Evolutionary conservation across 2,888 invertebrate species (phyloP).

Genomic region (Rotaria macrura): DNA sequence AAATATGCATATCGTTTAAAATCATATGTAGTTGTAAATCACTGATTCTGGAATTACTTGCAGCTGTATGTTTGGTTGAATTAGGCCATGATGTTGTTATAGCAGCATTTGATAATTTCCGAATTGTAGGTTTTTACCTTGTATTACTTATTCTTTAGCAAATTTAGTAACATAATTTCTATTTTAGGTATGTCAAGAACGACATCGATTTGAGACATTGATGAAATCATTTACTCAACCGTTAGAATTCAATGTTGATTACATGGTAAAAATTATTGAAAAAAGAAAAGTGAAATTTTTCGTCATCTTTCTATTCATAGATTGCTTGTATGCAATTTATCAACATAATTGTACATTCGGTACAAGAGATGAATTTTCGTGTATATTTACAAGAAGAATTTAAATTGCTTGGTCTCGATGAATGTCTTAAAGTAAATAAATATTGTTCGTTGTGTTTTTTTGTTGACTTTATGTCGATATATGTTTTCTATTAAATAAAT

Average conservation of each 20-base stretch:
- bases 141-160: slow-evolving; percentile 46
- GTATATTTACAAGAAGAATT: slow-evolving; percentile 99
- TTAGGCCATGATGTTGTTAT: slow-evolving; percentile 97
- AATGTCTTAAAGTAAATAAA: slow-evolving; percentile 67
- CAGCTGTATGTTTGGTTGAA: slow-evolving; percentile 93
- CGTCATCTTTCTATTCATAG: not conserved
- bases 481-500: slow-evolving; percentile 36
- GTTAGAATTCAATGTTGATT: slow-evolving; percentile 54
- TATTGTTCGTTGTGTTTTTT: not conserved
- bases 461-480: slow-evolving; percentile 46
- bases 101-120: slow-evolving; percentile 88
- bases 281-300: not conserved
- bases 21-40: slow-evolving; percentile 68
- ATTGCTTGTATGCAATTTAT: slow-evolving; percentile 97
- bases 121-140: not conserved
- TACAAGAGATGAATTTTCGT: slow-evolving; percentile 96
- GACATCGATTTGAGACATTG: slow-evolving; percentile 79
- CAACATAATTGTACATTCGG: slow-evolving; percentile 96
- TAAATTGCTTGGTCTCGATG: slow-evolving; percentile 82
- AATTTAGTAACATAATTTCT: not conserved
- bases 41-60: slow-evolving; percentile 82
- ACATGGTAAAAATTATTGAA: slow-evolving; percentile 34
- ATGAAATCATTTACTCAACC: slow-evolving; percentile 94
- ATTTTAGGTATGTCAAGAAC: slow-evolving; percentile 55
- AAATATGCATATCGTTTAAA: not conserved